A percentile compares a stretch with the other conserved stretches of the same genome.
Evolutionary conservation across 2,797 vertebrate genomes (phyloP).

Genomic region (Chaenodraco wilsoni): DNA sequence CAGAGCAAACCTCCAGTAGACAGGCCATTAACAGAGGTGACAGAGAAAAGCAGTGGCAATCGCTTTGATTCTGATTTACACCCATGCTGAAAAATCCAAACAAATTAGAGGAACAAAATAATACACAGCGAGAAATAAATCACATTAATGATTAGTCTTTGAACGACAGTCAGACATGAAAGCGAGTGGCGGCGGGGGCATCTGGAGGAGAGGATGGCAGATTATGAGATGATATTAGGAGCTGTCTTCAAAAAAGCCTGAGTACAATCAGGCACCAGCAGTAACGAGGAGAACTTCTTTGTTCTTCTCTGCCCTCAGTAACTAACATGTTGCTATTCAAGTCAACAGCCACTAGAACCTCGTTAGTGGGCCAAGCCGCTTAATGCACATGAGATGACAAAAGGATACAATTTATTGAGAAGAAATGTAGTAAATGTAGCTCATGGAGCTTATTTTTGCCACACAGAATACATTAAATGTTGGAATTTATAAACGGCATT

Average conservation of each 20-base stretch:
- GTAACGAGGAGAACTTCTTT: constrained; percentile 74
- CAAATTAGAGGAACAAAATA: constrained; percentile 83
- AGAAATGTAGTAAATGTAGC: constrained; percentile 42
- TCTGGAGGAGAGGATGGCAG: constrained; percentile 74
- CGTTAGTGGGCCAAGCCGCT: constrained; percentile 66
- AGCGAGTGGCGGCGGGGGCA: constrained; percentile 68
- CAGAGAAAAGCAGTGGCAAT: constrained; percentile 74
- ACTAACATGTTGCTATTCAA: constrained; percentile 79
- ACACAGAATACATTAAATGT: constrained; percentile 26
- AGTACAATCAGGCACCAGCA: constrained; percentile 71
- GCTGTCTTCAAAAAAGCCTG: constrained; percentile 74
- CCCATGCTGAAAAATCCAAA: constrained; percentile 77
- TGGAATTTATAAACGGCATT: constrained; percentile 6
- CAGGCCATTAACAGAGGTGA: constrained; percentile 81
- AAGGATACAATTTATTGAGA: constrained; percentile 58
- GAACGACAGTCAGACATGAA: constrained; percentile 76
- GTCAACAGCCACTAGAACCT: constrained; percentile 78
- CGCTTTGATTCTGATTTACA: constrained; percentile 82
- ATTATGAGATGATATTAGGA: constrained; percentile 74
- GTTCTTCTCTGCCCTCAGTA: constrained; percentile 67
- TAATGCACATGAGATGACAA: constrained; percentile 72
- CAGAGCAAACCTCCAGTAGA: constrained; percentile 67
- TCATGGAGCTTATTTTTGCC: constrained; percentile 29
- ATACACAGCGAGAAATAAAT: constrained; percentile 81
- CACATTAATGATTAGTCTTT: constrained; percentile 78